Percentiles rank a stretch among this genome's conserved stretches.
These are phyloP conservation scores for Acropternis orthonyx DNA, from an alignment of 2,797 vertebrate genomes.

Conservation along the genomic window DNA sequence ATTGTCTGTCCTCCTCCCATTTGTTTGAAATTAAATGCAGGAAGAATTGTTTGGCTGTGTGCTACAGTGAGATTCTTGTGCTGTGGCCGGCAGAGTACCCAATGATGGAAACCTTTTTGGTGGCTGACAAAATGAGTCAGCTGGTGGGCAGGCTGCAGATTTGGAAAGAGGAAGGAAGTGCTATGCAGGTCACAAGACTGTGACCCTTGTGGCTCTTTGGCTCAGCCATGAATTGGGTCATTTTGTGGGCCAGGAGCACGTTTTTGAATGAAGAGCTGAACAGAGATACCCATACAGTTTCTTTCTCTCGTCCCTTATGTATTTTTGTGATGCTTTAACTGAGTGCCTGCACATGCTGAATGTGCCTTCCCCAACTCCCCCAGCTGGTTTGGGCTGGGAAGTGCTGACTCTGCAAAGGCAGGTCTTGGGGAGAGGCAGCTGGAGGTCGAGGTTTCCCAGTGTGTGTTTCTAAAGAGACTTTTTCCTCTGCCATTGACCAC, in stretches of 20 bases:
- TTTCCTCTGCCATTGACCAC: background rate
- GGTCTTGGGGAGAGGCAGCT: background rate
- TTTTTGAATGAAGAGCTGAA: background rate
- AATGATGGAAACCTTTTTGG: background rate
- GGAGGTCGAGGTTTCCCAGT: background rate
- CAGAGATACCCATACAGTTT: background rate
- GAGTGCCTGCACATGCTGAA: accelerated
- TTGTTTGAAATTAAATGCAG: conserved; percentile 37
- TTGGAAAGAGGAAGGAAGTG: background rate
- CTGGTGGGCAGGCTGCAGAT: background rate
- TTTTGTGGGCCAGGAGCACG: background rate
- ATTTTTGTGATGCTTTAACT: background rate
- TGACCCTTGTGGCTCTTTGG: background rate
- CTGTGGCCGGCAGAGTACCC: background rate
- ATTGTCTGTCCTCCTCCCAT: background rate
- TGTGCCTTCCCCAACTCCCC: accelerated
- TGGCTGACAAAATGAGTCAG: background rate
- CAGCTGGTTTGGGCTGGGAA: background rate
- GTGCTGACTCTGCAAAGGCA: background rate
- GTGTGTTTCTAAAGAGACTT: background rate
- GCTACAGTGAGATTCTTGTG: background rate
- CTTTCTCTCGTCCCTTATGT: background rate
- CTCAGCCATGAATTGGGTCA: background rate
- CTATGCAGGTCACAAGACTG: background rate
- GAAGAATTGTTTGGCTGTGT: background rate